phyloP scores from a whole-genome alignment of 1,140 invertebrate genomes.

The Pseudomyrmex pallidus region DNA sequence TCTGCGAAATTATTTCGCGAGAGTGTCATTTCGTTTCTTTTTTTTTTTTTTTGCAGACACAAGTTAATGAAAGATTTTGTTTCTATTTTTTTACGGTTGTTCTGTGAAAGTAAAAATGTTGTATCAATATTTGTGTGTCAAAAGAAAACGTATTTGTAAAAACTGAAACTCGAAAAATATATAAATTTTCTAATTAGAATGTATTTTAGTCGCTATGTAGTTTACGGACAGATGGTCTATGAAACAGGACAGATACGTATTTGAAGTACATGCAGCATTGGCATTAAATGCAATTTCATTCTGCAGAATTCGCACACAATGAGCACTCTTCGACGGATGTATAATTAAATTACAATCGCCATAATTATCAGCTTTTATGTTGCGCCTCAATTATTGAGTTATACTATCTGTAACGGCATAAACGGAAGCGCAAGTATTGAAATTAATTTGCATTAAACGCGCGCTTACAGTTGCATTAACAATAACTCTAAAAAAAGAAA shows the following conservation, averaged over 20 bases:
- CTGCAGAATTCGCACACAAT: not conserved
- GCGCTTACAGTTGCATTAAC: not conserved
- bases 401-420: not conserved
- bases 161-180: not conserved
- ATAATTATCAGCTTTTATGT: conserved; percentile 41
- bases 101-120: too few relatives aligned
- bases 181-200: not conserved
- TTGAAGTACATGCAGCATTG: not conserved
- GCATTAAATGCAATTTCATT: conserved; percentile 25
- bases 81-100: too few relatives aligned
- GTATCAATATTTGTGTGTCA: too few relatives aligned
- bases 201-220: too few relatives aligned
- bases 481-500: not conserved
- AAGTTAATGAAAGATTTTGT: too few relatives aligned
- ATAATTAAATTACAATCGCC: conserved; percentile 48
- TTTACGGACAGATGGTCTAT: not conserved
- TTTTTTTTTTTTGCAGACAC: too few relatives aligned
- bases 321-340: not conserved
- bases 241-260: too few relatives aligned
- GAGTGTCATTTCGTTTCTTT: too few relatives aligned
- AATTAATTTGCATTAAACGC: conserved; percentile 9
- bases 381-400: conserved; percentile 23
- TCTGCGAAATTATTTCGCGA: not conserved
- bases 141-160: too few relatives aligned
- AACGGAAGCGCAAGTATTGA: not conserved